Percentiles rank a stretch among this genome's conserved stretches.
Evolutionary conservation across 35 echinoderm and acorn worm species (phyloP).

Genomic region (Heliocidaris tuberculata): DNA sequence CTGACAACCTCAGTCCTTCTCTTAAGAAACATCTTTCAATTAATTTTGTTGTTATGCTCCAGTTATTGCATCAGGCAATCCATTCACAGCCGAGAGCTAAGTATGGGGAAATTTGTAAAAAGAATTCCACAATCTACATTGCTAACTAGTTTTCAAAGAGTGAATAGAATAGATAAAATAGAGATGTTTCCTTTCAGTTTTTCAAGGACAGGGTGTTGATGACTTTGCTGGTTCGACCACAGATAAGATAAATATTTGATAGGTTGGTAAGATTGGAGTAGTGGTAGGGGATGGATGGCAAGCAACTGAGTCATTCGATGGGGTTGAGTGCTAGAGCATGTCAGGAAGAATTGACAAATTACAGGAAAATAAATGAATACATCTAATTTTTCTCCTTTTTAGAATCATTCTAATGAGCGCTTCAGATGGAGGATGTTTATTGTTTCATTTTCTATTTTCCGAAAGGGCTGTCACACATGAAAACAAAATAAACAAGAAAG

Average conservation of each 20-base stretch:
- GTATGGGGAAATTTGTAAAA: background rate
- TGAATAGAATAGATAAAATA: background rate
- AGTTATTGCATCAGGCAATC: background rate
- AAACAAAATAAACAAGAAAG: no score
- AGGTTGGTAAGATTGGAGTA: background rate
- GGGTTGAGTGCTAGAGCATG: background rate
- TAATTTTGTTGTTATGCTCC: background rate
- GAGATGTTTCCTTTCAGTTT: background rate
- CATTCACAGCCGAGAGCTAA: background rate
- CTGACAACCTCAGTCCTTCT: background rate
- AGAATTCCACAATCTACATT: background rate
- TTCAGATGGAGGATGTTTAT: no score
- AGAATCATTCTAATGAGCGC: no score
- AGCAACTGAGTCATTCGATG: background rate
- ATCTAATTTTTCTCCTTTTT: no score
- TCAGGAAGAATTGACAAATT: background rate
- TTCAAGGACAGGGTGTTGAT: background rate
- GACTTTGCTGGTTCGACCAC: background rate
- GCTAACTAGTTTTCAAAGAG: background rate
- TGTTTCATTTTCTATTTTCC: no score
- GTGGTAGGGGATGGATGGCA: background rate
- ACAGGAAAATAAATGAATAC: background rate
- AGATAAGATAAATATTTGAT: background rate
- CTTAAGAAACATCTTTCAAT: background rate
- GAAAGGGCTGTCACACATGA: no score